Conservation (phyloP, 1,140 invertebrate genomes). For the Drosophila nebulosa region DNA sequence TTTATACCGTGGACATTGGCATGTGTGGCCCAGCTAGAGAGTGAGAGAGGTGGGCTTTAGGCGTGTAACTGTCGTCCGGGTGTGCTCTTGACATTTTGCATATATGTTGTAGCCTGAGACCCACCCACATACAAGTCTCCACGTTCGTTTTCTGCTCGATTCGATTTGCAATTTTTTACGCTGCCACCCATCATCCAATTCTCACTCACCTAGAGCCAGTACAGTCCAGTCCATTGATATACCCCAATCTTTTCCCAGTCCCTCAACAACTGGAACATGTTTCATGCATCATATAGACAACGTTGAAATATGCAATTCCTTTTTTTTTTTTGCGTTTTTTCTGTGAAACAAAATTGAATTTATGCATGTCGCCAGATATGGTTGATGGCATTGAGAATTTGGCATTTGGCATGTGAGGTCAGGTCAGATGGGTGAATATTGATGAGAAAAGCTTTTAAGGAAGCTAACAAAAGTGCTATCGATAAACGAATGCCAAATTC, state of each 20-base stretch:
- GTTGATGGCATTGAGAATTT: not conserved
- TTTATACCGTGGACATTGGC: constrained; percentile 67
- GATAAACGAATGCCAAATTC: too few species aligned
- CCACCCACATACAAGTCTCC: not conserved
- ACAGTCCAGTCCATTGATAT: constrained; percentile 3
- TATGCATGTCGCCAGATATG: constrained; percentile 50
- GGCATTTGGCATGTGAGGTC: too few species aligned
- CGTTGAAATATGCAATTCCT: constrained; percentile 68
- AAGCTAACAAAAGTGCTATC: not conserved
- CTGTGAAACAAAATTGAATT: constrained; percentile 60
- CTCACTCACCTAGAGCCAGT: not conserved
- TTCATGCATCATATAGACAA: constrained; percentile 47
- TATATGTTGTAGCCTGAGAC: constrained; percentile 47
- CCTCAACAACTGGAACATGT: constrained; percentile 4
- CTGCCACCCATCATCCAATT: not conserved
- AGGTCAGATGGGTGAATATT: not conserved
- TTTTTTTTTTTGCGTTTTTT: constrained; percentile 29
- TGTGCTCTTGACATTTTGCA: constrained; percentile 73
- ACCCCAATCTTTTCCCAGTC: not conserved
- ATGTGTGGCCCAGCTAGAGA: constrained; percentile 4
- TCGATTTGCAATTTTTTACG: constrained; percentile 76
- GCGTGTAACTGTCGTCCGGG: constrained; percentile 72
- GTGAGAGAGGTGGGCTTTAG: constrained; percentile 45
- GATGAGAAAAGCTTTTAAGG: not conserved
- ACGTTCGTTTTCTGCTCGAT: constrained; percentile 57